Percentiles rank a stretch among this genome's conserved stretches.
These are phyloP conservation scores for Tapera naevia DNA, from an alignment of 2,797 vertebrate genomes.

Conservation along the genomic window DNA sequence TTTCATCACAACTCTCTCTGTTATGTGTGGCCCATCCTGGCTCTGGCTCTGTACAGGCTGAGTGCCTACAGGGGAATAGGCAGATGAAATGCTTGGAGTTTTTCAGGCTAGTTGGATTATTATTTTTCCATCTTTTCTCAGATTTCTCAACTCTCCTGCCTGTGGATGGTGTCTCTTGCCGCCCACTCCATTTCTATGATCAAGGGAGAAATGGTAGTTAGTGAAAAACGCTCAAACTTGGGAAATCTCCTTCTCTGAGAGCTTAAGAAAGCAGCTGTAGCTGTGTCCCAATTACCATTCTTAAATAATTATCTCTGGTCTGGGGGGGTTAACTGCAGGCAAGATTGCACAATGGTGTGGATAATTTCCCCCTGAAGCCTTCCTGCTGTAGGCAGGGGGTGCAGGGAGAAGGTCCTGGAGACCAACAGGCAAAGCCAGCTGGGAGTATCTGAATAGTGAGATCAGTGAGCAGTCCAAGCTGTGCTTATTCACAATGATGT, in stretches of 20 bases:
- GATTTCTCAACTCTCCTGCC: neutral
- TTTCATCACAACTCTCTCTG: neutral
- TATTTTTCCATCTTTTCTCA: neutral
- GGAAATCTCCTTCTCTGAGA: neutral
- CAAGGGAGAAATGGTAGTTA: neutral
- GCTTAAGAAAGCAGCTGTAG: neutral
- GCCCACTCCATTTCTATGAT: neutral
- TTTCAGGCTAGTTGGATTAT: neutral
- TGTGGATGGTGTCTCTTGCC: neutral
- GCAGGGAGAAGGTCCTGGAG: neutral
- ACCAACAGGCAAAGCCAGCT: neutral
- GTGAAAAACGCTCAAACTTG: neutral
- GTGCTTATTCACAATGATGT: accelerated
- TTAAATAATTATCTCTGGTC: neutral
- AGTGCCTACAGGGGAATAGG: accelerated
- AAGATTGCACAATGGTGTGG: neutral
- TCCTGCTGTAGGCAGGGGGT: neutral
- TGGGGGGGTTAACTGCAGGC: neutral
- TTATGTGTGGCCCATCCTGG: neutral
- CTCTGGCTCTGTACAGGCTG: neutral
- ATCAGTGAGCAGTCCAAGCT: accelerated
- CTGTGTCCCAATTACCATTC: neutral
- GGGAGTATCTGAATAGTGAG: neutral
- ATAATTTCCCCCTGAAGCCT: neutral
- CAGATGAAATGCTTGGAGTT: neutral